phyloP scores from a whole-genome alignment of 2,797 vertebrate genomes.

The Echeneis naucrates region DNA sequence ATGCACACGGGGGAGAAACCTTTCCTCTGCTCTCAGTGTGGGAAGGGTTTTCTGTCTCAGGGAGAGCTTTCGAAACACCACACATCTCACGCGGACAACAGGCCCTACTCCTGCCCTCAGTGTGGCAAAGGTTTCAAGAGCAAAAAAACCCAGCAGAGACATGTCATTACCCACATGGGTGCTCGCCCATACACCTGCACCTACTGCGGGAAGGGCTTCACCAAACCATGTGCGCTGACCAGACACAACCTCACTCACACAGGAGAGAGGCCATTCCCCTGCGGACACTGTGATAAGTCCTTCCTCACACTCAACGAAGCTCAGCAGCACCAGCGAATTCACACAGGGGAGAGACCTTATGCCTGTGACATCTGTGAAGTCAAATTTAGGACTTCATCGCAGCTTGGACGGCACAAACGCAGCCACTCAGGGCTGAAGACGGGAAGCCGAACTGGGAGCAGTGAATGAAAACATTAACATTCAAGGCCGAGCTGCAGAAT shows the following conservation, averaged over 20 bases:
- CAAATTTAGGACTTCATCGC: slow-evolving; percentile 84
- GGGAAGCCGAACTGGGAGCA: slow-evolving; percentile 62
- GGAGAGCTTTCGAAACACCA: slow-evolving; percentile 86
- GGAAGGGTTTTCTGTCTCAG: slow-evolving; percentile 83
- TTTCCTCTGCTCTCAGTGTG: slow-evolving; percentile 86
- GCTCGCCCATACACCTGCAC: slow-evolving; percentile 87
- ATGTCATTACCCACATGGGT: slow-evolving; percentile 85
- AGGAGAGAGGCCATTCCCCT: slow-evolving; percentile 88
- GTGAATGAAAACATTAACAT: slow-evolving; percentile 74
- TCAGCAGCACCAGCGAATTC: slow-evolving; percentile 86
- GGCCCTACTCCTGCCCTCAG: slow-evolving; percentile 79
- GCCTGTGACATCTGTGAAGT: slow-evolving; percentile 76
- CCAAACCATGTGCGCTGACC: slow-evolving; percentile 88
- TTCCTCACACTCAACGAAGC: slow-evolving; percentile 89
- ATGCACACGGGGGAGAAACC: slow-evolving; percentile 88
- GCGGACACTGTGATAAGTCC: slow-evolving; percentile 87
- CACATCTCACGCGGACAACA: slow-evolving; percentile 79
- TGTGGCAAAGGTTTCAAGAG: slow-evolving; percentile 84
- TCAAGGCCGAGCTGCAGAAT: slow-evolving; percentile 71
- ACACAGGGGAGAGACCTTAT: slow-evolving; percentile 85
- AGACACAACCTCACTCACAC: slow-evolving; percentile 91
- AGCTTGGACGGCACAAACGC: slow-evolving; percentile 82
- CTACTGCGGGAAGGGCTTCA: slow-evolving; percentile 89
- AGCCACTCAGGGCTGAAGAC: slow-evolving; percentile 70
- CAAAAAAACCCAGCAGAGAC: slow-evolving; percentile 85